A percentile compares a stretch with the other conserved stretches of the same genome.
Evolutionary conservation across 2,888 invertebrate genomes (phyloP).

Genomic region (Phragmatobia fuliginosa): DNA sequence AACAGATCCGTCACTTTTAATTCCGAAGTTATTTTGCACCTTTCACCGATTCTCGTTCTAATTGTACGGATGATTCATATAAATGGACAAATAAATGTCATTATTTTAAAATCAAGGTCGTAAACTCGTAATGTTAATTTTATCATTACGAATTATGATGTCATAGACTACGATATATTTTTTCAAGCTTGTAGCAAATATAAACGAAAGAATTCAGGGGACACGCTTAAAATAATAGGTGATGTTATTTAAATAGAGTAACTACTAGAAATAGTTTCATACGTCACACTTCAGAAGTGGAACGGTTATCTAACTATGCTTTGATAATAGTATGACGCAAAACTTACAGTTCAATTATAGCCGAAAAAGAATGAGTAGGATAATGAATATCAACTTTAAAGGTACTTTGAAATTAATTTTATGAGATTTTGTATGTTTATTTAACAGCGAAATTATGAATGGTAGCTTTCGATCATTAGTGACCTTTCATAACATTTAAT

Average conservation of each 20-base stretch:
- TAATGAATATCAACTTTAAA: constrained; percentile 31
- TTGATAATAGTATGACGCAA: constrained; percentile 64
- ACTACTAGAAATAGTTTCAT: constrained; percentile 74
- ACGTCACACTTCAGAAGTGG: constrained; percentile 72
- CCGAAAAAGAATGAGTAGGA: constrained; percentile 44
- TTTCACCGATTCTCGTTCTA: constrained; percentile 47
- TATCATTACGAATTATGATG: constrained; percentile 46
- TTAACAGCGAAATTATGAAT: neutral
- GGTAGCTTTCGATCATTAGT: too few relatives aligned
- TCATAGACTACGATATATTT: constrained; percentile 53
- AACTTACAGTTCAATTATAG: constrained; percentile 49
- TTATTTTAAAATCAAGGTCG: constrained; percentile 45
- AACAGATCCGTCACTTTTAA: constrained; percentile 62
- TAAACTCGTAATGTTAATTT: constrained; percentile 23
- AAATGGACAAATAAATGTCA: constrained; percentile 30
- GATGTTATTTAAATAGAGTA: constrained; percentile 76
- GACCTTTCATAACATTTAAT: too few relatives aligned
- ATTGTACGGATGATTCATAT: constrained; percentile 37
- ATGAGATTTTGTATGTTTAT: neutral
- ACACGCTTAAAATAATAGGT: constrained; percentile 77
- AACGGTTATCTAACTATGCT: constrained; percentile 62
- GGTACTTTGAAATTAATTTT: neutral
- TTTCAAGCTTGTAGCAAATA: constrained; percentile 55
- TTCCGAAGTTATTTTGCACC: constrained; percentile 50
- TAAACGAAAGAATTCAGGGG: constrained; percentile 69